phyloP scores from a whole-genome alignment of 2,113 vertebrate species.

The Pomatostomus ruficeps region DNA sequence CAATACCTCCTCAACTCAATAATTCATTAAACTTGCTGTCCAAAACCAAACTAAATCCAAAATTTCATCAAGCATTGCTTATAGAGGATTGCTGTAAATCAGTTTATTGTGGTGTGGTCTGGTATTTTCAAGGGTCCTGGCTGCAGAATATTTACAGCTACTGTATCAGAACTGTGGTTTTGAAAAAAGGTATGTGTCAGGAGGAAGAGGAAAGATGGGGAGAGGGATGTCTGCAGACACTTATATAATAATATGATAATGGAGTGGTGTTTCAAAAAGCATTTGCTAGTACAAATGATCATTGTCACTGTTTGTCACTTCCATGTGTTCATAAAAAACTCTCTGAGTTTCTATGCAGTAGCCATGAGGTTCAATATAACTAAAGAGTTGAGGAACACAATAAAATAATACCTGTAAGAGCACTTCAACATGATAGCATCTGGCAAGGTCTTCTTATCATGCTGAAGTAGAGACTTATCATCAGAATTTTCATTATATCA shows the following conservation, averaged over 20 bases:
- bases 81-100: neutral
- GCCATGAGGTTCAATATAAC: neutral
- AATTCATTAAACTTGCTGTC: neutral
- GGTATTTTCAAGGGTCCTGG: neutral
- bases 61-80: neutral
- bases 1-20: neutral
- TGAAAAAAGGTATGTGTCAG: neutral
- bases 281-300: neutral
- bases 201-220: neutral
- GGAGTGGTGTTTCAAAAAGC: fast-evolving
- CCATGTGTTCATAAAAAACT: neutral
- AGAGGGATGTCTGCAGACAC: neutral
- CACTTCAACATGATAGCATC: neutral
- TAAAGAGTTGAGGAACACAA: neutral
- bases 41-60: neutral
- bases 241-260: neutral
- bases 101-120: neutral
- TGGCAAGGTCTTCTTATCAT: neutral
- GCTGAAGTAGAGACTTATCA: neutral
- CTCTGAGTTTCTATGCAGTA: neutral
- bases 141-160: neutral
- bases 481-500: neutral
- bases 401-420: neutral
- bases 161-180: neutral
- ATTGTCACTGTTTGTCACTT: neutral